Conservation (phyloP, 1,140 invertebrate species). For the Drosophila ogumai region DNA sequence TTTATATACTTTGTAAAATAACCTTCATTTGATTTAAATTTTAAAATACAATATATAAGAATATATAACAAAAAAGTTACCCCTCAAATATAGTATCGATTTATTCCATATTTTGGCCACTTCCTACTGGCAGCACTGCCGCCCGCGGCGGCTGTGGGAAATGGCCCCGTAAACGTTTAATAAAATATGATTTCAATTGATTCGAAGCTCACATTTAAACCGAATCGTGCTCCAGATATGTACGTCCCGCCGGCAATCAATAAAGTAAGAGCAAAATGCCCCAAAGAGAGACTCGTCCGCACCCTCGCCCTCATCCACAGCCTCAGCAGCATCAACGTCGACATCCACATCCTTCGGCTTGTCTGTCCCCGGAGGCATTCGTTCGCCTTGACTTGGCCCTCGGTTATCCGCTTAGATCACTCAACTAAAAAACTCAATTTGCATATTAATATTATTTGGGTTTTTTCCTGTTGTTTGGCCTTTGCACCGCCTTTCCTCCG, state of each 20-base stretch:
- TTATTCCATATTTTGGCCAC: background rate
- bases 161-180: conserved; percentile 79
- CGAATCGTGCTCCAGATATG: conserved; percentile 57
- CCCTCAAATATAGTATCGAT: background rate
- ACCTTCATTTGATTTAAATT: background rate
- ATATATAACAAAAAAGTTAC: too few species aligned
- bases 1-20: too few species aligned
- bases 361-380: conserved; percentile 36
- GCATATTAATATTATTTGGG: conserved; percentile 84
- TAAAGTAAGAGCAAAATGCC: conserved; percentile 67
- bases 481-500: conserved; percentile 39
- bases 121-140: background rate
- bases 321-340: background rate
- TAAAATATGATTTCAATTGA: conserved; percentile 82
- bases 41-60: background rate
- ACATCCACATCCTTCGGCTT: conserved; percentile 24
- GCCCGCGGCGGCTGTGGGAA: conserved; percentile 67
- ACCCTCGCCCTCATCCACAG: background rate
- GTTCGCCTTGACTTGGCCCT: conserved; percentile 46
- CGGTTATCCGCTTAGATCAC: conserved; percentile 84
- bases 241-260: conserved; percentile 61
- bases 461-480: conserved; percentile 55
- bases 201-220: conserved; percentile 75
- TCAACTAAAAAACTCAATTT: conserved; percentile 84
- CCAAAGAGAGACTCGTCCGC: conserved; percentile 27